phyloP scores from a whole-genome alignment of 2,888 invertebrate genomes.

The Callyntrura guangdongensis region DNA sequence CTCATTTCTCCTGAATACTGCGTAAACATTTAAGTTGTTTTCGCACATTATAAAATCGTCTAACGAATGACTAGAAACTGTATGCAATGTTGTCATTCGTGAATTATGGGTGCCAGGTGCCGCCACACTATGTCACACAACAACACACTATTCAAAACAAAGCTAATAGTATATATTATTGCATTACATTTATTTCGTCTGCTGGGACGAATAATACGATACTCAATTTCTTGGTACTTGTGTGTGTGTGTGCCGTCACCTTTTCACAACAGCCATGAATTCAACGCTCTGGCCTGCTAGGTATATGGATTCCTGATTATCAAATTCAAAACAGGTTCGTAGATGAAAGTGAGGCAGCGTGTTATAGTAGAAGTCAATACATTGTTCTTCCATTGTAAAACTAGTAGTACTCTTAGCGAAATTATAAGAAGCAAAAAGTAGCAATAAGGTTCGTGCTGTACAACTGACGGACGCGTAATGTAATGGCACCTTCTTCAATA shows the following conservation, averaged over 20 bases:
- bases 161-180: too few relatives aligned
- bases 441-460: not conserved
- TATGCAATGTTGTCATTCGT: too few relatives aligned
- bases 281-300: too few relatives aligned
- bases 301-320: constrained; percentile 35
- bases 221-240: too few relatives aligned
- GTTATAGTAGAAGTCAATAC: not conserved
- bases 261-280: too few relatives aligned
- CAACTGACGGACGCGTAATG: not conserved
- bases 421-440: not conserved
- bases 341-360: constrained; percentile 72
- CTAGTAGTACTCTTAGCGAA: not conserved
- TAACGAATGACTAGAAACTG: not conserved
- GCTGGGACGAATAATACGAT: too few relatives aligned
- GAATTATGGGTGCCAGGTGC: too few relatives aligned
- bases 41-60: not conserved
- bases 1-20: too few relatives aligned
- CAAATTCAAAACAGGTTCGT: constrained; percentile 66
- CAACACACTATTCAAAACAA: not conserved
- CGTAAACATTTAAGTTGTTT: not conserved
- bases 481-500: not conserved
- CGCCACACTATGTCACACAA: not conserved
- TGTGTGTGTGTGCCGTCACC: too few relatives aligned
- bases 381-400: not conserved
- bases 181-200: too few relatives aligned